Percentiles rank a stretch among this genome's conserved stretches.
These are phyloP conservation scores for Proterorhinus semilunaris DNA, from an alignment of 2,113 vertebrate species.

Conservation along the genomic window DNA sequence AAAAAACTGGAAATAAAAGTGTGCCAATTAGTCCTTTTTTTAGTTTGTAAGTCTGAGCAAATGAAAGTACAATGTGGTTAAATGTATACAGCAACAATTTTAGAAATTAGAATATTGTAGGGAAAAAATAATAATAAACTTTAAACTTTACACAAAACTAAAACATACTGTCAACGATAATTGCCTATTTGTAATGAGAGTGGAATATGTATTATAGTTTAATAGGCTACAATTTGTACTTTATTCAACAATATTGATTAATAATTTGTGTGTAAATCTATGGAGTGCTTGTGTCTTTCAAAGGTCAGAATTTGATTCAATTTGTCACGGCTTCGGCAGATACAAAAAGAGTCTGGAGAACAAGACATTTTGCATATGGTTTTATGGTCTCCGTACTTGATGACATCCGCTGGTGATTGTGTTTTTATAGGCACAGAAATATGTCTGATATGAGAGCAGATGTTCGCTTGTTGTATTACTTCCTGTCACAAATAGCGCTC, in stretches of 20 bases:
- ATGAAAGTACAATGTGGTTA: not conserved
- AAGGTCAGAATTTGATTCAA: no score
- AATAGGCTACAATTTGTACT: no score
- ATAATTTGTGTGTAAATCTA: no score
- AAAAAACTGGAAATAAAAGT: not conserved
- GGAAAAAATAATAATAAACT: no score
- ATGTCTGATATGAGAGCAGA: accelerated
- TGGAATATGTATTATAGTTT: no score
- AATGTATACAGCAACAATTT: not conserved
- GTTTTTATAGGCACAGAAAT: conserved; percentile 7
- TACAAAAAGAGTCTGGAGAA: not conserved
- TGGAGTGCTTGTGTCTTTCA: no score
- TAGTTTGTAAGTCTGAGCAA: no score
- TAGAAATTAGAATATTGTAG: not conserved
- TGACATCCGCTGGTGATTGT: not conserved
- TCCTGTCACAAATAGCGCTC: not conserved
- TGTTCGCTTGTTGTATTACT: not conserved
- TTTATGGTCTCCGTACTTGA: not conserved
- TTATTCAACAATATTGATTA: not conserved
- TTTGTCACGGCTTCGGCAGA: not conserved
- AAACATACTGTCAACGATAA: no score
- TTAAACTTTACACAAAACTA: no score
- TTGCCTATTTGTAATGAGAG: no score
- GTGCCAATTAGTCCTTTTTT: no score
- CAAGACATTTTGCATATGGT: not conserved